Evolutionary conservation across 2,113 vertebrate genomes (phyloP).

Genomic region (Casuarius casuarius): DNA sequence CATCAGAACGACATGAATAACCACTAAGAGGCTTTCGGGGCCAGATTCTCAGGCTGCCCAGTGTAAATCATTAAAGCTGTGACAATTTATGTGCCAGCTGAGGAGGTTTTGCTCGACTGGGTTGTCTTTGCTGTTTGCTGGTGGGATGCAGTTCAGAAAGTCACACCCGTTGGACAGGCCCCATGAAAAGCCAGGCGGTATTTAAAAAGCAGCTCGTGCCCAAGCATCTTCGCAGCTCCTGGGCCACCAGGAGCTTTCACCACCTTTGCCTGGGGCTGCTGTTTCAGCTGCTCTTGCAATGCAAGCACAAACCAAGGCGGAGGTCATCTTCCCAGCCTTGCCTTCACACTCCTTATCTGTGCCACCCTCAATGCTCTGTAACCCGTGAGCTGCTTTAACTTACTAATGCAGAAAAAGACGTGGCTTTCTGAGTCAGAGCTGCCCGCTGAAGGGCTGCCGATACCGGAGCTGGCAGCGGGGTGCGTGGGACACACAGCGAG

Average conservation of each 20-base stretch:
- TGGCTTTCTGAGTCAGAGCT: background rate
- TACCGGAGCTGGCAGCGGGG: background rate
- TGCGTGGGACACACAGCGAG: rapidly evolving
- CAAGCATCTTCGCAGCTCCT: background rate
- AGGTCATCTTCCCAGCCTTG: background rate
- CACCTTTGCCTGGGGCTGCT: background rate
- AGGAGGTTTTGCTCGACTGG: background rate
- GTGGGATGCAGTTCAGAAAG: background rate
- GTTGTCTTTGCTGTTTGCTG: background rate
- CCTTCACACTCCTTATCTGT: background rate
- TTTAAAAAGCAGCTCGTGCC: background rate
- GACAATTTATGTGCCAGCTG: background rate
- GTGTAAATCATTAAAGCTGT: background rate
- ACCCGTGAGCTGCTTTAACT: background rate
- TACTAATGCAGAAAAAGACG: background rate
- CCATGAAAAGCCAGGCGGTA: background rate
- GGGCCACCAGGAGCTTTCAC: background rate
- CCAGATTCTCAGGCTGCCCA: background rate
- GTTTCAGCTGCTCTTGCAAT: background rate
- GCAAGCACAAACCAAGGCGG: background rate
- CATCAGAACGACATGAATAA: background rate
- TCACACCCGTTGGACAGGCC: background rate
- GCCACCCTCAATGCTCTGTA: background rate
- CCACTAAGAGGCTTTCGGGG: background rate
- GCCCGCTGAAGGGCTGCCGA: background rate